Evolutionary conservation across 2,888 invertebrate species (phyloP), one percentile per base, ranked within the genome.

Genomic region (Tenthredo distinguenda): DNA sequence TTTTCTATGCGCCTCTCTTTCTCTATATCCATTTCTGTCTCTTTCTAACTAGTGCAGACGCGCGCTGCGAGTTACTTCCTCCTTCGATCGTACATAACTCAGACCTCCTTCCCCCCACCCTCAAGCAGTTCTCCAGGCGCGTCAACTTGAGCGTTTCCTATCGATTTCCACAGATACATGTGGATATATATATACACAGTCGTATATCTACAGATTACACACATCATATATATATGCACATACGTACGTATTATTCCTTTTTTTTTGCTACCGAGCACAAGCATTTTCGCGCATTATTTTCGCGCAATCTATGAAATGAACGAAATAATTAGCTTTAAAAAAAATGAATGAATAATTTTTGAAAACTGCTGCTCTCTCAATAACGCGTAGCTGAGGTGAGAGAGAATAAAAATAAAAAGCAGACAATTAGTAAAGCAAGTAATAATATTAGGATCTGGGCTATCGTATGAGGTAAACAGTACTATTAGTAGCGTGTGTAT

Each of bases 401-500:
- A 12, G 2, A 12, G 34, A 7, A 37, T 37, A n/a, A 26, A 34
- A 21, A 18, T 43, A 72, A 21, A 21, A 18, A 43, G 10, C 9
- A 40, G n/a, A 72, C n/a, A 43, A n/a, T 26, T 15, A 31, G 68
- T 26, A 15, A 68, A 31, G 34, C 68, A 68, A 68, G 68, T 68
- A 31, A 26, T 31, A 34, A 26, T 74, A 74, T 74, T 74, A 26
- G 21, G 10, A 68, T 68, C 12, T 74, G 34, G 72, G 65, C 21
- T 15, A 31, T 34, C 31, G 31, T 37, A 85, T 84, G 43, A 85
- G 55, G 77, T 86, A 88, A 88, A 87, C 86, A 87, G 86, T 86
- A 86, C 88, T 88, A 88, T 86, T 87, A 86, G 87, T 85, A 65
- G 74, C 37, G 86, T 74, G 18, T 21, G 37, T 43, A 43, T 5